Conservation (phyloP, 2,797 vertebrate genomes). For the Siniperca scherzeri region DNA sequence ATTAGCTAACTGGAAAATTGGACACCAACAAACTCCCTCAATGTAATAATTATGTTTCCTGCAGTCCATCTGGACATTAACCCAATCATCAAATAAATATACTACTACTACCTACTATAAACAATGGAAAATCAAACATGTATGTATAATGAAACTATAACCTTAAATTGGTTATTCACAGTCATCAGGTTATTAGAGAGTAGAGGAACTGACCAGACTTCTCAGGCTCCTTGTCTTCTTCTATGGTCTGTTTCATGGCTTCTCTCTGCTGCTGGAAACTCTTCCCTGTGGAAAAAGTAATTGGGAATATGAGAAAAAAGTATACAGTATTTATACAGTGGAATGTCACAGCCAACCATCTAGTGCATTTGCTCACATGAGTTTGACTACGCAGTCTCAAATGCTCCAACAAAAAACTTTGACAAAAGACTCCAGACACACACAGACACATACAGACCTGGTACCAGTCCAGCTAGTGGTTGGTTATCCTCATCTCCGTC, state of each 20-base stretch:
- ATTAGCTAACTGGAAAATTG: background rate
- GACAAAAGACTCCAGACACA: background rate
- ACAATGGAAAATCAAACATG: no score
- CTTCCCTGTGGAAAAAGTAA: constrained; percentile 86
- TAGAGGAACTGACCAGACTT: constrained; percentile 79
- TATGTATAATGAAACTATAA: background rate
- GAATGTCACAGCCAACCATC: background rate
- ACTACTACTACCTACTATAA: background rate
- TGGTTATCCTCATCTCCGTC: constrained; percentile 99
- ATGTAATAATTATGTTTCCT: no score
- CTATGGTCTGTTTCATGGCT: constrained; percentile 98
- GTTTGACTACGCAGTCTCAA: background rate
- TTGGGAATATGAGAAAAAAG: background rate
- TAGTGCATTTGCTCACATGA: background rate
- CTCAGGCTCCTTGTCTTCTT: constrained; percentile 95
- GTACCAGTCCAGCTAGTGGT: constrained; percentile 95
- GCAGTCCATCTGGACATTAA: background rate
- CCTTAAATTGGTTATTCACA: background rate
- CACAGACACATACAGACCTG: constrained; percentile 83
- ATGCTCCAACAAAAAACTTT: background rate
- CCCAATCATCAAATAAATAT: background rate
- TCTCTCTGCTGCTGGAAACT: constrained; percentile 98
- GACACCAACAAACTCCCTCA: background rate
- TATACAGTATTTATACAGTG: background rate
- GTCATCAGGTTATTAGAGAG: background rate